Base-by-base conservation (phyloP, 2,888 invertebrate species). In the Apocheima hispidaria region DNA sequence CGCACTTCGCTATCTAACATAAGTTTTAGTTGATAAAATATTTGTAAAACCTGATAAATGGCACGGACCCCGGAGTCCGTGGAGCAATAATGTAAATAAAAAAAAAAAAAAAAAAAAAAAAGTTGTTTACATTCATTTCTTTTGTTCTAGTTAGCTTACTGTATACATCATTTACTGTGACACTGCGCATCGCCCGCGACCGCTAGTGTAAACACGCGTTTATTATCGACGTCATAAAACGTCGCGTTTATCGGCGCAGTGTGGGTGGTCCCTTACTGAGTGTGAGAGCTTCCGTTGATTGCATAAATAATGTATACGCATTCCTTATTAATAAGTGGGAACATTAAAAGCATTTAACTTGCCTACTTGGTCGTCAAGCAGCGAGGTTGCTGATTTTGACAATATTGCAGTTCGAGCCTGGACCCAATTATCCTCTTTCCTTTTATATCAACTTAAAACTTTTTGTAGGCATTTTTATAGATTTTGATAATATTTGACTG, bases 181-280 rank as follows among this genome's bases (percentile, higher is more conserved):
- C 58, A 71, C 70, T 20, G 50, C 44, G 61, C 61, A 57, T 62
- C 61, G 50, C 67, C 73, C 68, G 72, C 73, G 72, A 79, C 81
- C 81, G 70, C 78, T 72, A 78, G 59, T 81, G 87, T 87, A 89
- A 87, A 88, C 88, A 87, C 63, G 77, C 81, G 79, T 88, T 88
- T 90, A 90, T 89, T 89, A 89, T 84, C 83, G 80, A 72, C 72
- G 74, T 81, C 83, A 85, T 91, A 89, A 90, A 88, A 86, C 85
- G 83, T 72, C 30, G 83, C 86, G 84, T 87, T 90, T 88, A 88
- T 85, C 82, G 72, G 79, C 77, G 66, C 87, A 72, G 79, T 87
- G 86, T 89, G 91, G 90, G 91, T 91, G 91, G 91, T 88, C 90
- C 78, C 71, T 83, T 80, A 82, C 49, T 56, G 21, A 36, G 26